Evolutionary conservation across 2,113 vertebrate genomes (phyloP), one percentile per base, ranked within the genome.

Genomic region (Aspiorhynchus laticeps): DNA sequence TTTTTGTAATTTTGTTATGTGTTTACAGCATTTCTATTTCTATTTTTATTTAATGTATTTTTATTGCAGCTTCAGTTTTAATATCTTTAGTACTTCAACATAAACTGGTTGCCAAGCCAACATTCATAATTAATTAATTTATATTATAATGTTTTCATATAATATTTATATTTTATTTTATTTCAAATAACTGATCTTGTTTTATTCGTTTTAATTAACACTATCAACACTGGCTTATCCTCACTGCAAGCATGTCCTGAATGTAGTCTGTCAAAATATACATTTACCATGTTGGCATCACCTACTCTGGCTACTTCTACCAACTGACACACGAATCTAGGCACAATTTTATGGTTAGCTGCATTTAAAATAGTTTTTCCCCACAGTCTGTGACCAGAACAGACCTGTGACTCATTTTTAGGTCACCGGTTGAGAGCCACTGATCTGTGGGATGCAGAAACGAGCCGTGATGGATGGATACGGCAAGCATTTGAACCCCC

Each of bases 401-500:
- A 78, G 76, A 53, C 76, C 46, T 11, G 28, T 28, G 26, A 28
- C 76, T 31, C 14, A 31, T 78, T 53, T 78, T 78, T 53, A 78
- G 76, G 76, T 53, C 46, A 78, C 26, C 7, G 4, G n/a, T 21
- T 33, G 48, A 53, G 48, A 48, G 19, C 15, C n/a, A 31, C n/a
- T 76, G 81, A 79, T 33, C 15, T 71, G 77, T 38, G 61, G 38
- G 21, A 28, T 73, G 10, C 38, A 78, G 74, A 86, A 74, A 33
- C 21, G 12, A 46, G 46, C 56, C 24, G 65, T 82, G 26, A 78
- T 86, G 38, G 59, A 69, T 26, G 31, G 69, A 59, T 46, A n/a
- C 2, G 41, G 80, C 17, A 7, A 61, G 71, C 85, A 86, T 89
- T 93, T 91, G 92, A 94, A 92, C 88, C 91, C 87, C 80, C 83